A percentile compares a stretch with the other conserved stretches of the same genome.
Evolutionary conservation across 2,797 vertebrate genomes (phyloP).

Genomic region (Melanotaenia trifasciata): DNA sequence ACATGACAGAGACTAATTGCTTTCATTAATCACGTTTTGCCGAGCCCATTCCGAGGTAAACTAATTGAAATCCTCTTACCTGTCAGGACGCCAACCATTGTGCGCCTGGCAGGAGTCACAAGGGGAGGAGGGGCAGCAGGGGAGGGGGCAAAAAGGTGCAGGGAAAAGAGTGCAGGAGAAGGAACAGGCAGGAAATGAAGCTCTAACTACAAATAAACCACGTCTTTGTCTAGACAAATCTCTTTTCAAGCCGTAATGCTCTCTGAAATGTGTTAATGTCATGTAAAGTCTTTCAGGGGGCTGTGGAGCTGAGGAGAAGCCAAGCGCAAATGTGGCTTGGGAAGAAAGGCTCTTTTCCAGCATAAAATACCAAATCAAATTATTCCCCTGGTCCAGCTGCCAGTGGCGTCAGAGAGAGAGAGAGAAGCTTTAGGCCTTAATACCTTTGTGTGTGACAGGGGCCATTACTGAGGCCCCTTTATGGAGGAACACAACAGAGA

Average conservation of each 20-base stretch:
- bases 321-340: conserved; percentile 79
- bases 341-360: conserved; percentile 84
- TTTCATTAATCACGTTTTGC: conserved; percentile 87
- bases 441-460: conserved; percentile 83
- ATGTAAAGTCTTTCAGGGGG: conserved; percentile 86
- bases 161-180: conserved; percentile 69
- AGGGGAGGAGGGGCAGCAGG: conserved; percentile 43
- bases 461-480: conserved; percentile 76
- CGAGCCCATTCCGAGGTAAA: conserved; percentile 82
- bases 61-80: conserved; percentile 87
- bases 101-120: conserved; percentile 73
- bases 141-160: conserved; percentile 63
- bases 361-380: conserved; percentile 87
- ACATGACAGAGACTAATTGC: conserved; percentile 90
- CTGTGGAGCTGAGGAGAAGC: conserved; percentile 72
- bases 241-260: conserved; percentile 86
- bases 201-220: conserved; percentile 88
- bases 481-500: conserved; percentile 70
- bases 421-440: conserved; percentile 75
- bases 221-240: conserved; percentile 89
- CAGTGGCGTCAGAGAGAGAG: conserved; percentile 67
- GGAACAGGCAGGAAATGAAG: conserved; percentile 86
- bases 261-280: conserved; percentile 88
- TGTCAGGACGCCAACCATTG: conserved; percentile 80
- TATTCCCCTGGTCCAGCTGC: conserved; percentile 85